Conservation (phyloP, 1,140 invertebrate genomes). For the Conus ventricosus region DNA sequence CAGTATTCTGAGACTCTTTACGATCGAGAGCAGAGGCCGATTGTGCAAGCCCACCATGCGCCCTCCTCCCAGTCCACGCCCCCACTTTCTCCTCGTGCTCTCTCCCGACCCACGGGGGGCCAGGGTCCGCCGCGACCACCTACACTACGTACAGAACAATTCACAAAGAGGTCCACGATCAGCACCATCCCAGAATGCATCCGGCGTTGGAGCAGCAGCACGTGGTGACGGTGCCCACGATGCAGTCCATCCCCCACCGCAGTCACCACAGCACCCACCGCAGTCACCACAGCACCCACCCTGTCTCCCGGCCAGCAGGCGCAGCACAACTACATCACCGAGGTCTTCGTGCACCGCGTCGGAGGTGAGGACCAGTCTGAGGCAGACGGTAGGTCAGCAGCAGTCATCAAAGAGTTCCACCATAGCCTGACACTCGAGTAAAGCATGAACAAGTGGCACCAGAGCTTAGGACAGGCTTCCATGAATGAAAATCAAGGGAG, state of each 20-base stretch:
- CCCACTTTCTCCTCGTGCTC: constrained; percentile 48
- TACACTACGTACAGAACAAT: constrained; percentile 60
- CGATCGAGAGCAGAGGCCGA: constrained; percentile 67
- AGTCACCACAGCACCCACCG: constrained; percentile 43
- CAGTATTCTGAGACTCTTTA: constrained; percentile 76
- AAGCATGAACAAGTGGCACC: no score
- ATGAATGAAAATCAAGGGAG: no score
- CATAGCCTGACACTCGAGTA: no score
- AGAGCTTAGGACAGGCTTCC: no score
- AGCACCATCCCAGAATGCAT: constrained; percentile 28
- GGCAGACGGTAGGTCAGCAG: no score
- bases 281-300: constrained; percentile 29
- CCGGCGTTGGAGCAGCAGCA: constrained; percentile 41
- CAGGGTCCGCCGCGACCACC: constrained; percentile 42
- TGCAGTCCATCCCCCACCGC: constrained; percentile 25
- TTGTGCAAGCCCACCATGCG: constrained; percentile 39
- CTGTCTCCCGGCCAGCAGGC: not conserved
- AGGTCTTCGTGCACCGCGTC: constrained; percentile 68
- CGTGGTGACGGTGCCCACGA: constrained; percentile 34
- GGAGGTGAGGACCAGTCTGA: constrained; percentile 41
- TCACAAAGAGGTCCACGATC: constrained; percentile 50
- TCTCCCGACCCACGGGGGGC: constrained; percentile 24
- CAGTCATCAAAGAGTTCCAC: no score
- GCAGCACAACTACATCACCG: constrained; percentile 66
- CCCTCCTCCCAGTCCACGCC: constrained; percentile 45